Evolutionary conservation across 2,888 invertebrate species (phyloP).

Genomic region (Clusia tigrina): DNA sequence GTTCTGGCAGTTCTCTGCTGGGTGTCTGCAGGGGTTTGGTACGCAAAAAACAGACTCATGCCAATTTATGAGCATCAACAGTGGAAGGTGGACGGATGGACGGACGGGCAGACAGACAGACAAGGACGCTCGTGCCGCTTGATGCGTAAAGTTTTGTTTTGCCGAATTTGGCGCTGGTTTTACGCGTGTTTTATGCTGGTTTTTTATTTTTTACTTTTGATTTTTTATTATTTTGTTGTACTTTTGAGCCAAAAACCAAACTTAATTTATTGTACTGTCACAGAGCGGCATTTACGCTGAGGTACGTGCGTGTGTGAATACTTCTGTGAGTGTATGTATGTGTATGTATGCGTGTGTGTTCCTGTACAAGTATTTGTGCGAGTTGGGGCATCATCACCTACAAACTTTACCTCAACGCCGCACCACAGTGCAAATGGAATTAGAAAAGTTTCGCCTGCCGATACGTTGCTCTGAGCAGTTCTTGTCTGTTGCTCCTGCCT

Average conservation of each 20-base stretch:
- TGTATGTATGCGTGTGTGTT: no score
- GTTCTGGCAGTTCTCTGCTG: no score
- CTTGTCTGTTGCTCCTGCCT: not conserved
- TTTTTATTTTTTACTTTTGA: no score
- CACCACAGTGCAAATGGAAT: slow-evolving; percentile 46
- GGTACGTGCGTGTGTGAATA: no score
- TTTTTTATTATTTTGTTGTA: not conserved
- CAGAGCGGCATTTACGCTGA: slow-evolving; percentile 3
- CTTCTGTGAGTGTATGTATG: no score
- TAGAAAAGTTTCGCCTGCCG: slow-evolving; percentile 50
- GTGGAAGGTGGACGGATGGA: no score
- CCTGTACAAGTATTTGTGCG: not conserved
- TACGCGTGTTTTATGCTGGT: no score
- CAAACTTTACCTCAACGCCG: not conserved
- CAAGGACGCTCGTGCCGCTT: not conserved
- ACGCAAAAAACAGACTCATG: no score
- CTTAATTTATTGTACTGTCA: slow-evolving; percentile 8
- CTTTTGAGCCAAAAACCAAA: not conserved
- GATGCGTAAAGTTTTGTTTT: slow-evolving; percentile 6
- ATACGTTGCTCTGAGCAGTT: not conserved
- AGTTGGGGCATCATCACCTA: not conserved
- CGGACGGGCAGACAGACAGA: not conserved
- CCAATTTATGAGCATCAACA: no score
- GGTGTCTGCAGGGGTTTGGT: no score
- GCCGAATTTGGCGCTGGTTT: no score